Base-by-base conservation (phyloP, 2,113 vertebrate genomes). In the Fregetta grallaria region DNA sequence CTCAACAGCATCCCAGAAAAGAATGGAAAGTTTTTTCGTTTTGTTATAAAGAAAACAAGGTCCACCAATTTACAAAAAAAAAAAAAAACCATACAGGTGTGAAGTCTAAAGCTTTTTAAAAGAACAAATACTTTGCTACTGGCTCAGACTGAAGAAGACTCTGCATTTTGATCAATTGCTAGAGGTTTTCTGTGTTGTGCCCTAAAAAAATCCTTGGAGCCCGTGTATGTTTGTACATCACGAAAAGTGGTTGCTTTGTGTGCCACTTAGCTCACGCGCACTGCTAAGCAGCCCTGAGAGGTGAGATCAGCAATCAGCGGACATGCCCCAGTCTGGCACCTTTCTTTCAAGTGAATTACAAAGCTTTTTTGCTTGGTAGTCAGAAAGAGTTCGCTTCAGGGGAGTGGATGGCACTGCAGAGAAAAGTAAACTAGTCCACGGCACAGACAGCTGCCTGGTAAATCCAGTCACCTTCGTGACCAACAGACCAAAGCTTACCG, bases 221-320 rank as follows among this genome's bases (percentile, higher is more conserved):
- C 17, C 0, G 0, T 7, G 17, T 27, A 56, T 2, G 1, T 42
- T 56, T 59, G 15, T 16, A 49, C 21, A 29, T 10, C 36, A 20
- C 8, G 12, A 18, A 23, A 89, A 63, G 12, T 1, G 0, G 30
- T 14, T 82, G 8, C 29, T 70, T 66, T 86, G 62, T 61, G 14
- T 44, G 18, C 30, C 30, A 20, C 25, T 79, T 42, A 29, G 27
- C 25, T 74, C n/a, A 53, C 13, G 23, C 1, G 2, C 36, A 40
- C 26, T 10, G 50, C 42, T 50, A 2, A 92, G 83, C 13, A 38
- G 45, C 44, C 20, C 29, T 3, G 5, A 81, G 52, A 66, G 23
- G 29, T 1, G 3, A 45, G 16, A 68, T 75, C 36, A 65, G 13
- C 22, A 27, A 45, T 12, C 40, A 49, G 32, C 1, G 3, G 66